Conservation (phyloP, 2,797 vertebrate species). For the Etheostoma perlongum region DNA sequence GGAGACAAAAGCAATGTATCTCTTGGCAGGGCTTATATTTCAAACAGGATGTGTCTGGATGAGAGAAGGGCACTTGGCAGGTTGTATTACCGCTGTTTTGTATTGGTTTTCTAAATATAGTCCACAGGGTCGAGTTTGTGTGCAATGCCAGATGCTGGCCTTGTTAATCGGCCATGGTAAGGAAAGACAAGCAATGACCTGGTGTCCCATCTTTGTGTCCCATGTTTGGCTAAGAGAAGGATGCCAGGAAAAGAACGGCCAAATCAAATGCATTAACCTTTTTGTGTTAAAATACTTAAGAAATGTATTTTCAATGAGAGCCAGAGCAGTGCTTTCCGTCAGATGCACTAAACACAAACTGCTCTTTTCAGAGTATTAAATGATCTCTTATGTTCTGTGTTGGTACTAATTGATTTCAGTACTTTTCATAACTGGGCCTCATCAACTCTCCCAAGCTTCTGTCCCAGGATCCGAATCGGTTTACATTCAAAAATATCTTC, state of each 20-base stretch:
- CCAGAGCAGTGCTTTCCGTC: not conserved
- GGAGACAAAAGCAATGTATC: constrained; percentile 28
- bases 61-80: constrained; percentile 35
- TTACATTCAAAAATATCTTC: not conserved
- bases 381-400: not conserved
- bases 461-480: not conserved
- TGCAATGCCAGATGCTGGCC: constrained; percentile 13
- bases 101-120: constrained; percentile 56
- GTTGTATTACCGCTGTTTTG: constrained; percentile 40
- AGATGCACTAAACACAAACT: not conserved
- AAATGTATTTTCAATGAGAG: no score
- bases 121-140: constrained; percentile 20
- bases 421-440: not conserved
- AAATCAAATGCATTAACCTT: not conserved
- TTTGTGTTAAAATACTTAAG: no score
- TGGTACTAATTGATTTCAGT: not conserved
- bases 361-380: no score
- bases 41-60: constrained; percentile 33
- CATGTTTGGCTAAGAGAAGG: not conserved
- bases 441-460: not conserved
- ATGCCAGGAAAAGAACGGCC: not conserved
- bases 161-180: constrained; percentile 8
- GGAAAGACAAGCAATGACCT: constrained; percentile 5
- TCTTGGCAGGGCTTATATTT: constrained; percentile 42
- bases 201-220: not conserved